Evolutionary conservation across 2,888 invertebrate genomes (phyloP).

Genomic region (Pyralis farinalis): DNA sequence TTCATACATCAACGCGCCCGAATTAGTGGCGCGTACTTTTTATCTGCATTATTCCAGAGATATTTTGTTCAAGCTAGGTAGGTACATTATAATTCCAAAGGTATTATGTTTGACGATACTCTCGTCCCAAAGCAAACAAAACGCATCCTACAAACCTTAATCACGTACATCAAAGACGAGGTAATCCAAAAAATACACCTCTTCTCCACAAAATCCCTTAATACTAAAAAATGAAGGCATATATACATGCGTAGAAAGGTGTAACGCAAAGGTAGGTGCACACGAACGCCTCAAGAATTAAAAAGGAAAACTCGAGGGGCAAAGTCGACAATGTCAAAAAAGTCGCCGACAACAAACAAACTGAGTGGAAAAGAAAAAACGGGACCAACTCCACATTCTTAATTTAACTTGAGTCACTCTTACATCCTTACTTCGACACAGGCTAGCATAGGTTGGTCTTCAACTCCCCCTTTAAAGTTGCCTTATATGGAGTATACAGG

Average conservation of each 20-base stretch:
- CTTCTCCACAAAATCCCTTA: conserved; percentile 53
- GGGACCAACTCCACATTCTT: conserved; percentile 76
- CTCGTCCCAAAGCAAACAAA: conserved; percentile 58
- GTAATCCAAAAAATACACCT: conserved; percentile 76
- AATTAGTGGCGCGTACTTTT: background rate
- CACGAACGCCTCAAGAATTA: conserved; percentile 72
- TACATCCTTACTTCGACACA: conserved; percentile 63
- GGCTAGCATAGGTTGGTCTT: conserved; percentile 33
- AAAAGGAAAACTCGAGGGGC: conserved; percentile 51
- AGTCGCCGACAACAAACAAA: conserved; percentile 77
- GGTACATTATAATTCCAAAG: conserved; percentile 5
- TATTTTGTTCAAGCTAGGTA: too few species aligned
- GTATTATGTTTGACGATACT: conserved; percentile 19
- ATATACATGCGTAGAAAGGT: conserved; percentile 43
- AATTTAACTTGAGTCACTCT: conserved; percentile 80
- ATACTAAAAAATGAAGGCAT: conserved; percentile 48
- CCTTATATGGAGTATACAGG: conserved; percentile 12
- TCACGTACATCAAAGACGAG: conserved; percentile 63
- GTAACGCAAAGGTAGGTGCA: conserved; percentile 56
- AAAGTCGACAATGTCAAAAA: conserved; percentile 78
- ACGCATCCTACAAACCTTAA: conserved; percentile 59
- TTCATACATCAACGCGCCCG: background rate
- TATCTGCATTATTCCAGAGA: background rate
- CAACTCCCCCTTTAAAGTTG: conserved; percentile 16
- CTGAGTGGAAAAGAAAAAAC: conserved; percentile 55